Conservation (phyloP, 2,797 vertebrate species). For the Peromyscus eremicus region DNA sequence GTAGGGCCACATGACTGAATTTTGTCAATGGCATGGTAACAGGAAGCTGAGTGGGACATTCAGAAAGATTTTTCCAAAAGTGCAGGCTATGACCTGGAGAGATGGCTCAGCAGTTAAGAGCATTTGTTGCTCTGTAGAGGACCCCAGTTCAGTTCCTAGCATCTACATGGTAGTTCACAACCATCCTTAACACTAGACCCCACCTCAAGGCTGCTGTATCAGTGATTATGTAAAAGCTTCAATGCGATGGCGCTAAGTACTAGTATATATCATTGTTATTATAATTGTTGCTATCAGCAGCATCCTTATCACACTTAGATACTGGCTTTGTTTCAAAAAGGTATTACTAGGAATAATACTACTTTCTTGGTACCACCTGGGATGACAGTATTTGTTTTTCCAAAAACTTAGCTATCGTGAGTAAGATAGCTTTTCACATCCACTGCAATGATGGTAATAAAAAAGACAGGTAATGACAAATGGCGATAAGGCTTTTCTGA, state of each 20-base stretch:
- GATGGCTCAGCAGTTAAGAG: not conserved
- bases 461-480: conserved; percentile 44
- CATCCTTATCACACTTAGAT: not conserved
- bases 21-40: not conserved
- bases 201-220: not conserved
- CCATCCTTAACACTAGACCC: not conserved
- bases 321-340: not conserved
- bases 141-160: not conserved
- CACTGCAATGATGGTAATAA: not conserved
- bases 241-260: not conserved
- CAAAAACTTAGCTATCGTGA: conserved; percentile 13
- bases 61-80: not conserved
- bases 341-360: conserved; percentile 14
- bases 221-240: not conserved
- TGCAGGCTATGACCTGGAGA: not conserved
- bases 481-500: not conserved
- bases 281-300: not conserved
- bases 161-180: not conserved
- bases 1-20: not conserved
- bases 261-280: not conserved
- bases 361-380: conserved; percentile 21
- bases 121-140: not conserved
- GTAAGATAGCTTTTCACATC: conserved; percentile 30
- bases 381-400: conserved; percentile 22
- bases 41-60: not conserved